These are phyloP conservation scores for Bufotes viridis DNA, from an alignment of 2,797 vertebrate species.

Conservation along the genomic window DNA sequence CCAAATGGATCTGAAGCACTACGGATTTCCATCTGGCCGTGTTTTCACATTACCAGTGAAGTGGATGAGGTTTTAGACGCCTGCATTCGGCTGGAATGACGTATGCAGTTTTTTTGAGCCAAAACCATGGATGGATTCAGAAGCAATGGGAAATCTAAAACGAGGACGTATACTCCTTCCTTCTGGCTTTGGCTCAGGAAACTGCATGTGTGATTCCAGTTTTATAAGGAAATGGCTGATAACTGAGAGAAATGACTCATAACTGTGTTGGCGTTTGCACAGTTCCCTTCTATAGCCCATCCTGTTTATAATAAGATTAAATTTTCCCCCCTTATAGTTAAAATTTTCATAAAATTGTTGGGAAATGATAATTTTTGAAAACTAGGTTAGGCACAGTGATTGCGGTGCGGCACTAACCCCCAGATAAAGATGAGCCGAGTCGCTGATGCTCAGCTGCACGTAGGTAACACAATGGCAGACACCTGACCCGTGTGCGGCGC, in stretches of 20 bases:
- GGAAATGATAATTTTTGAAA: not conserved
- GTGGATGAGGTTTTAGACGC: too few relatives aligned
- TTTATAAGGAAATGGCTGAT: not conserved
- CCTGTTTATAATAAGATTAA: not conserved
- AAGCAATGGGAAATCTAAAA: too few relatives aligned
- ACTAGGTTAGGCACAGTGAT: not conserved
- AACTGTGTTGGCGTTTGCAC: not conserved
- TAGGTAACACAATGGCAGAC: slow-evolving; percentile 36
- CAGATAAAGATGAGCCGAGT: not conserved
- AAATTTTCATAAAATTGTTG: not conserved
- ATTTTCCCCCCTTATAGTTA: not conserved
- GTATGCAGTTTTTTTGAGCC: too few relatives aligned
- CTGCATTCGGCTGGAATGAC: too few relatives aligned
- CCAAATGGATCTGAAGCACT: too few relatives aligned
- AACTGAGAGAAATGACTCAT: not conserved
- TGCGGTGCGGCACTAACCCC: not conserved
- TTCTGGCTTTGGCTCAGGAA: too few relatives aligned
- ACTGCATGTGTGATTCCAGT: too few relatives aligned
- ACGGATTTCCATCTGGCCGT: too few relatives aligned
- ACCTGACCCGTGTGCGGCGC: slow-evolving; percentile 27
- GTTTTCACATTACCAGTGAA: too few relatives aligned
- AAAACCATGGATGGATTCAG: too few relatives aligned
- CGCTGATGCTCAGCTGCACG: not conserved
- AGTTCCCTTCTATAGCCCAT: not conserved
- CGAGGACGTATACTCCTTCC: too few relatives aligned